A percentile compares a stretch with the other conserved stretches of the same genome.
These are phyloP conservation scores for Villa cingulata DNA, from an alignment of 2,888 invertebrate genomes.

Conservation along the genomic window DNA sequence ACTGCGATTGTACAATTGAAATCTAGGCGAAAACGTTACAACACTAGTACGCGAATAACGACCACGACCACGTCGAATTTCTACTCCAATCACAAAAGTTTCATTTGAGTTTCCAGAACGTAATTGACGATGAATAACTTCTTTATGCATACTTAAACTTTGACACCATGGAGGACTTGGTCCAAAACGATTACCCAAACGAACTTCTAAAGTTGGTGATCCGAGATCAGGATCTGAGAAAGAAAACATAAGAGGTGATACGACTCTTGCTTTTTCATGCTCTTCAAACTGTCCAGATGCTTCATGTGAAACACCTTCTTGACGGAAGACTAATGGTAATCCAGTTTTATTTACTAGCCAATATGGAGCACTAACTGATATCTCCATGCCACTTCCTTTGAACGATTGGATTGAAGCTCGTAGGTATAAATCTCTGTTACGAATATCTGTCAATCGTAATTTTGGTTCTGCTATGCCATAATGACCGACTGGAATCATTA, in stretches of 20 bases:
- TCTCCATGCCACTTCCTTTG: slow-evolving; percentile 49
- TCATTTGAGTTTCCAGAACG: slow-evolving; percentile 36
- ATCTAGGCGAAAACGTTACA: slow-evolving; percentile 83
- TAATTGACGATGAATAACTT: slow-evolving; percentile 52
- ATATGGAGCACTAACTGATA: slow-evolving; percentile 68
- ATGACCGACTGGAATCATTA: slow-evolving; percentile 40
- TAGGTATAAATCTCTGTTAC: slow-evolving; percentile 59
- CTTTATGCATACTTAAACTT: slow-evolving; percentile 71
- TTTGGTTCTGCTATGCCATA: slow-evolving; percentile 47
- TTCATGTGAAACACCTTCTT: slow-evolving; percentile 64
- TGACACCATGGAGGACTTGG: slow-evolving; percentile 63
- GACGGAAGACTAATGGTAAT: slow-evolving; percentile 86
- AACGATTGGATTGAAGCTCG: slow-evolving; percentile 49
- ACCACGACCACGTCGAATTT: slow-evolving; percentile 76
- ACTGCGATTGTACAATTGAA: slow-evolving; percentile 83
- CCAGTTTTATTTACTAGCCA: slow-evolving; percentile 96
- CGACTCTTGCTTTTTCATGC: slow-evolving; percentile 86
- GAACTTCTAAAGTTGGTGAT: slow-evolving; percentile 56
- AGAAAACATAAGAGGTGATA: slow-evolving; percentile 84
- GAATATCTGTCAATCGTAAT: slow-evolving; percentile 60
- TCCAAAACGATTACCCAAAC: slow-evolving; percentile 57
- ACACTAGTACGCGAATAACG: slow-evolving; percentile 83
- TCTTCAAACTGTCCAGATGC: slow-evolving; percentile 88
- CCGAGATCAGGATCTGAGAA: slow-evolving; percentile 85
- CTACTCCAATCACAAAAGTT: slow-evolving; percentile 63